Evolutionary conservation across 2,888 invertebrate species (phyloP), one percentile per base, ranked within the genome.

Genomic region (Taphrorychus bicolor): DNA sequence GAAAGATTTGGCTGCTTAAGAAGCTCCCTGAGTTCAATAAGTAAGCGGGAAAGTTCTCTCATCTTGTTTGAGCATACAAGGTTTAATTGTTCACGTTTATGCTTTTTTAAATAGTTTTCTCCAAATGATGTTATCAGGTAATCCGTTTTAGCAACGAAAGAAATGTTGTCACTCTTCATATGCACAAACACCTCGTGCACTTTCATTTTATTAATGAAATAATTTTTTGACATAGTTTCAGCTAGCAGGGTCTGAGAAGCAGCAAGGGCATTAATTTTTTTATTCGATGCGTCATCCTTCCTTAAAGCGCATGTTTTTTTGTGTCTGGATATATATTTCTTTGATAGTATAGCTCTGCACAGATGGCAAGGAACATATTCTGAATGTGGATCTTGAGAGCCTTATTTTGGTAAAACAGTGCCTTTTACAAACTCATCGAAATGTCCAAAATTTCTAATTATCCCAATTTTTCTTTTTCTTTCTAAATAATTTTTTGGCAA

Each of bases 81-180:
- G 3, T 24, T 52, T 14, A 72, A 72, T 59, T 74, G 73, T 45
- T 73, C 59, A 40, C 74, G 68, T 65, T 72, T 74, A 59, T 73
- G 73, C 57, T 52, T 69, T 5, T 45, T 17, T 21, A 73, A 45
- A n/a, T 63, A 52, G 11, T 57, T 17, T 60, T 75, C 73, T 16
- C 71, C 72, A 58, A 70, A 74, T 40, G 71, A 49, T 45, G 71
- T 72, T 24, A 75, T 71, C 11, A 74, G 51, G 5, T 73, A 68
- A 60, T 75, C 73, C 41, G 49, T 69, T 58, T 74, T 72, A 14
- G 70, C 74, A 9, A 14, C 42, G 3, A 73, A 65, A 3, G 74
- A 72, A 14, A 66, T 63, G 56, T 70, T 59, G 51, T 75, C 75
- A 5, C 71, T 72, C 16, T 70, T 71, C 73, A 76, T 74, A 2